Evolutionary conservation across 2,797 vertebrate genomes (phyloP).

Genomic region (Amblyopsis hoosieri): DNA sequence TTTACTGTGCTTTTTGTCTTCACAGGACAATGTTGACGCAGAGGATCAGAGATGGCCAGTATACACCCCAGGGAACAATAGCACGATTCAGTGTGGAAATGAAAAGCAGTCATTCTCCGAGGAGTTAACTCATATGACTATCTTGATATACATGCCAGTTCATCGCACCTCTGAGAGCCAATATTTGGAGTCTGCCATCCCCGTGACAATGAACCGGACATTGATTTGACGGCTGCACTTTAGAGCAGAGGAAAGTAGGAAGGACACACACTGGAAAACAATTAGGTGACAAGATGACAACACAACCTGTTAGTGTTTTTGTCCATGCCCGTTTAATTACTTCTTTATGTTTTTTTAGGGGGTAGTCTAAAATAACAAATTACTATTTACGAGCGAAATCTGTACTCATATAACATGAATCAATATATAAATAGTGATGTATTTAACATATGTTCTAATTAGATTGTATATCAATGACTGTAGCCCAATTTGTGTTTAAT

Average conservation of each 20-base stretch:
- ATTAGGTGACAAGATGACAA: not conserved
- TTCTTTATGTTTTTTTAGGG: too few species aligned
- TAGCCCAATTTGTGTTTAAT: conserved; percentile 40
- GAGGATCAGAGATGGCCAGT: conserved; percentile 2
- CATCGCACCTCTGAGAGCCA: too few species aligned
- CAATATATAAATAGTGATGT: conserved; percentile 5
- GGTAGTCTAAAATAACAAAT: too few species aligned
- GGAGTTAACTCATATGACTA: not conserved
- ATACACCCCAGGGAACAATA: conserved; percentile 4
- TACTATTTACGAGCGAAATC: too few species aligned
- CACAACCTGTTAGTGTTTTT: not conserved
- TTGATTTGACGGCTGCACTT: conserved; percentile 5
- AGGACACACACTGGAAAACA: conserved; percentile 13
- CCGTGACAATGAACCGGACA: not conserved
- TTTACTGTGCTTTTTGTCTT: conserved; percentile 30
- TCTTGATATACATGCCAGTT: too few species aligned
- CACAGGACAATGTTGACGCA: conserved; percentile 38
- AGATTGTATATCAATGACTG: conserved; percentile 22
- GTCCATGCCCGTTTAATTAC: not conserved
- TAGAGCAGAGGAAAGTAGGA: conserved; percentile 2
- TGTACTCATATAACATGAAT: too few species aligned
- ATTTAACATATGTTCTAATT: conserved; percentile 23
- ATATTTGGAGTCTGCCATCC: too few species aligned
- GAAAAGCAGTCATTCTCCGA: not conserved
- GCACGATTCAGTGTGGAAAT: conserved; percentile 12